Conservation (phyloP, 2,888 invertebrate species). For the Cantharis nigra region DNA sequence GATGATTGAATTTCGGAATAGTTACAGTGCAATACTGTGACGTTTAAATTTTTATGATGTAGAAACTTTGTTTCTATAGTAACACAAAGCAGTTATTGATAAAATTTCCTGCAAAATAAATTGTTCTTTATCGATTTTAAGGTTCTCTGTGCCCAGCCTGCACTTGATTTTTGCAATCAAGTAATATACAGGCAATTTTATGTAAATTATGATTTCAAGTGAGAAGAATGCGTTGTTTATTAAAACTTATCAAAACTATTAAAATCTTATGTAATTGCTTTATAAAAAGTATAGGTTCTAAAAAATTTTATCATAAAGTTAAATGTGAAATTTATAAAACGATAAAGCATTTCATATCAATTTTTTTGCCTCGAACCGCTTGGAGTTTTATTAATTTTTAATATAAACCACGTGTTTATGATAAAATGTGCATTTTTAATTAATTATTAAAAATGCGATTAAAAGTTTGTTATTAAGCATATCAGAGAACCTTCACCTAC, state of each 20-base stretch:
- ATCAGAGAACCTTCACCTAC: background rate
- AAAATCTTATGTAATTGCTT: background rate
- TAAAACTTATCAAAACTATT: background rate
- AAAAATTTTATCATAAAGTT: background rate
- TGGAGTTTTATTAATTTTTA: background rate
- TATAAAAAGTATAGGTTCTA: background rate
- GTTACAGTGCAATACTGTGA: background rate
- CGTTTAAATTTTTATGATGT: background rate
- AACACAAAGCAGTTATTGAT: background rate
- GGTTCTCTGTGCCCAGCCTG: background rate
- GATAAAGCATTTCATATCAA: background rate
- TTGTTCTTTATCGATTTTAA: background rate
- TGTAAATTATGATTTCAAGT: background rate
- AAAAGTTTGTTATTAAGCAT: background rate
- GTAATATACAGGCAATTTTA: background rate
- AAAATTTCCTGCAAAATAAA: background rate
- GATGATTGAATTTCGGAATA: background rate
- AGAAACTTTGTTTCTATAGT: background rate
- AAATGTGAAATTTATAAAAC: background rate
- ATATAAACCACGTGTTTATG: background rate
- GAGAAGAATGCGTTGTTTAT: background rate
- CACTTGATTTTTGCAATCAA: background rate
- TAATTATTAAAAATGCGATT: background rate
- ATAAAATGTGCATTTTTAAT: background rate
- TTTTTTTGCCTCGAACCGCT: background rate